Conservation (phyloP, 2,888 invertebrate genomes). For the Drosophila seclusa region DNA sequence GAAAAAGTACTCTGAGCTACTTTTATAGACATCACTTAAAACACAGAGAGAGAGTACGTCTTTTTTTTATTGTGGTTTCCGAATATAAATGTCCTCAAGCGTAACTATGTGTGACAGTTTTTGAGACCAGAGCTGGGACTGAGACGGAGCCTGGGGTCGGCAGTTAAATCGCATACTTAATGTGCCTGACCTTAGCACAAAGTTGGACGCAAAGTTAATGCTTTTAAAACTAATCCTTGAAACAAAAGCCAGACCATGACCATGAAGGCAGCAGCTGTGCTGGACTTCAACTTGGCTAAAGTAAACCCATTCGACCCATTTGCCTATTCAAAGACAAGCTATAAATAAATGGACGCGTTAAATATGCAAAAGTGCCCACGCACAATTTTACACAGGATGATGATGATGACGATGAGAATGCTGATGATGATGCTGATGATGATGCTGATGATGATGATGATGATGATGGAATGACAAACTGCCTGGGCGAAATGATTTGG, state of each 20-base stretch:
- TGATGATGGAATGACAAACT: constrained; percentile 49
- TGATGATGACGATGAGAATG: constrained; percentile 1
- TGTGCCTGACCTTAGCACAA: constrained; percentile 47
- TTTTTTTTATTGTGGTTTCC: not conserved
- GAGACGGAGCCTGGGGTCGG: not conserved
- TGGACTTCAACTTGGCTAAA: constrained; percentile 31
- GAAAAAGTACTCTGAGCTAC: too few relatives aligned
- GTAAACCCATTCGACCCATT: not conserved
- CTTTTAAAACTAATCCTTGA: constrained; percentile 56
- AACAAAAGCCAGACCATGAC: constrained; percentile 52
- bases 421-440: constrained; percentile 2
- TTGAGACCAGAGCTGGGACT: constrained; percentile 1
- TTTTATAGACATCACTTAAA: not conserved
- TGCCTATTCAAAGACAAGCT: constrained; percentile 17
- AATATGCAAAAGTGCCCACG: constrained; percentile 55
- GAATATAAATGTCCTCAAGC: constrained; percentile 17
- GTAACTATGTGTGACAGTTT: constrained; percentile 35
- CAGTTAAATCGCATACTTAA: constrained; percentile 44
- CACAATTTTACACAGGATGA: constrained; percentile 22
- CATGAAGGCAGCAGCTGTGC: constrained; percentile 20
- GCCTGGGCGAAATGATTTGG: constrained; percentile 64
- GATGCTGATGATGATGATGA: not conserved
- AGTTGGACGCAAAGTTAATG: constrained; percentile 53
- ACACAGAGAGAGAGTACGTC: too few relatives aligned
- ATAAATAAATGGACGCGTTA: constrained; percentile 53